A percentile compares a stretch with the other conserved stretches of the same genome.
These are phyloP conservation scores for Epinephelus moara DNA, from an alignment of 2,113 vertebrate species.

Conservation along the genomic window DNA sequence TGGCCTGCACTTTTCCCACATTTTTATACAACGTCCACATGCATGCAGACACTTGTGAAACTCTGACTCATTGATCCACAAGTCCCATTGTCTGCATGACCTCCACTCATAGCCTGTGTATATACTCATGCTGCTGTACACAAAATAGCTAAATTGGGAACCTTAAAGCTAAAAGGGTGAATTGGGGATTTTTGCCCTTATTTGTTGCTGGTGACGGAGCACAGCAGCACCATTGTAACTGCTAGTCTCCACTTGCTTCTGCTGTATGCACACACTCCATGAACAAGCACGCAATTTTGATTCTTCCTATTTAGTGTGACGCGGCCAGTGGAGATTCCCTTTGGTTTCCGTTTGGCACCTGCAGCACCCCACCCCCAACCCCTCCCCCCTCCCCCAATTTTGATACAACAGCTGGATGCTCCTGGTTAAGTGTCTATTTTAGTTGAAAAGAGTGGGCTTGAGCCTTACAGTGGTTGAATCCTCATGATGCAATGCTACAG, in stretches of 20 bases:
- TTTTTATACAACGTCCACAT: slow-evolving; percentile 28
- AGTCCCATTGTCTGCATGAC: slow-evolving; percentile 52
- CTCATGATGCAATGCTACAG: slow-evolving; percentile 22
- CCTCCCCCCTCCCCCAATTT: not conserved
- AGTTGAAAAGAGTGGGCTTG: slow-evolving; percentile 17
- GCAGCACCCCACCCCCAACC: not conserved
- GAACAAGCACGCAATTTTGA: slow-evolving; percentile 43
- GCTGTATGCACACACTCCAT: slow-evolving; percentile 20
- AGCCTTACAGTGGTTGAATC: slow-evolving; percentile 20
- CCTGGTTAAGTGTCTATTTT: slow-evolving; percentile 42
- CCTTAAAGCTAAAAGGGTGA: slow-evolving; percentile 35
- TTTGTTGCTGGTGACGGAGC: slow-evolving; percentile 34
- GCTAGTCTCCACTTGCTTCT: slow-evolving; percentile 42
- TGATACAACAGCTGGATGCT: slow-evolving; percentile 52
- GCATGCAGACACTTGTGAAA: slow-evolving; percentile 50
- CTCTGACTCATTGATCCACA: slow-evolving; percentile 55
- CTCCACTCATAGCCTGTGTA: not conserved
- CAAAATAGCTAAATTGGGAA: slow-evolving; percentile 21
- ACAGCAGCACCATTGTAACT: slow-evolving; percentile 55
- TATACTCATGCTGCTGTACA: slow-evolving; percentile 14
- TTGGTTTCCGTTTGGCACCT: slow-evolving; percentile 28
- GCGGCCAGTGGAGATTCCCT: slow-evolving; percentile 12
- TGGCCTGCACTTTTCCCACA: slow-evolving; percentile 31
- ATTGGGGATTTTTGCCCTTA: slow-evolving; percentile 35
- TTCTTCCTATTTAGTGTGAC: slow-evolving; percentile 22